Conservation (phyloP, 1,140 invertebrate species). For the Bombus impatiens region DNA sequence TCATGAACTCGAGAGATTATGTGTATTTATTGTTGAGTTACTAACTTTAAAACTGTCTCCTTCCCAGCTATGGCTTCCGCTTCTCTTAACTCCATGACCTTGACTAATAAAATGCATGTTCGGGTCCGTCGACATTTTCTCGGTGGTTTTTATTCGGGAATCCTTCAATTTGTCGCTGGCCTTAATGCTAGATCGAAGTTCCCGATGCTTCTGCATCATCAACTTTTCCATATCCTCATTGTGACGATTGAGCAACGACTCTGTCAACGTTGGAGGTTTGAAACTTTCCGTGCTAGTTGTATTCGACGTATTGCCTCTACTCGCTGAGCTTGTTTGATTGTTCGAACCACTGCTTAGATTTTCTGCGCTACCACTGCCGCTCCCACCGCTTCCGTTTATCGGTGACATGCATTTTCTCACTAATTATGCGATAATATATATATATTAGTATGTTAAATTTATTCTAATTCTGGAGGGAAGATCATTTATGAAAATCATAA, state of each 20-base stretch:
- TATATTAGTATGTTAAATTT: not conserved
- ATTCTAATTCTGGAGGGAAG: not conserved
- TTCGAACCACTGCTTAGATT: slow-evolving; percentile 83
- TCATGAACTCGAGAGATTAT: not conserved
- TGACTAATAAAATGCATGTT: slow-evolving; percentile 51
- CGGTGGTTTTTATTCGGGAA: slow-evolving; percentile 66
- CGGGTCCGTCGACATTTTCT: slow-evolving; percentile 60
- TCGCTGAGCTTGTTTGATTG: slow-evolving; percentile 76
- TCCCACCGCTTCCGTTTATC: slow-evolving; percentile 81
- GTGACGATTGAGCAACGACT: slow-evolving; percentile 86
- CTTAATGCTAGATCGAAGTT: slow-evolving; percentile 84
- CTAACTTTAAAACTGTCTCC: slow-evolving; percentile 71
- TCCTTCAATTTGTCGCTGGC: slow-evolving; percentile 80
- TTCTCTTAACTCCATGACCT: slow-evolving; percentile 71
- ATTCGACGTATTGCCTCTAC: slow-evolving; percentile 69
- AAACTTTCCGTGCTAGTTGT: slow-evolving; percentile 74
- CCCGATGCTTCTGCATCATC: slow-evolving; percentile 87
- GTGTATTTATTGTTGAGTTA: not conserved
- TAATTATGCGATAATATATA: slow-evolving; percentile 41
- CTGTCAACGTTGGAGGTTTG: slow-evolving; percentile 85
- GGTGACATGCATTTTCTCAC: slow-evolving; percentile 80
- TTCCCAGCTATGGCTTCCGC: slow-evolving; percentile 68
- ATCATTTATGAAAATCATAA: not conserved
- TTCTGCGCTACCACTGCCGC: slow-evolving; percentile 84
- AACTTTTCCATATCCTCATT: slow-evolving; percentile 91